Base-by-base conservation (phyloP, 2,113 vertebrate species). In the Channa argus region DNA sequence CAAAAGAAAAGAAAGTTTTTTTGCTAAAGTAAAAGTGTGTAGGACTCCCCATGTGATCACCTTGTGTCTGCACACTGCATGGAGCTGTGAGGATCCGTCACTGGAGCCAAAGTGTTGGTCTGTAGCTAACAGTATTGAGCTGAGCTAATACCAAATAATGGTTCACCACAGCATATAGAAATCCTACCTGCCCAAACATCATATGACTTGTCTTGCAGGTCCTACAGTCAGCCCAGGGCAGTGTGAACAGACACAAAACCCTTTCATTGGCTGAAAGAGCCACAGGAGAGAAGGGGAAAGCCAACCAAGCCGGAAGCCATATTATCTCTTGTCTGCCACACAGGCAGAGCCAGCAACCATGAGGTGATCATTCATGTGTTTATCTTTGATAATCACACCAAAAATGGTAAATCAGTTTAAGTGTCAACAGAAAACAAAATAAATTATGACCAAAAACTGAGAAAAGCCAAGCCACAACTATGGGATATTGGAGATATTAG, bases 31-130 rank as follows among this genome's bases (percentile, higher is more conserved):
- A 87, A 85, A 89, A 82, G 88, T 86, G 82, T 76, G 60, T 71
- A 41, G 54, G 62, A 68, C 74, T 71, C 75, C 79, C 66, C 74
- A 84, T 88, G 89, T 83, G 89, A 85, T 83, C 92, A 87, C 74
- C 93, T 92, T 91, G 93, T 94, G 92, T 94, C 93, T 92, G 90
- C 84, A 90, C 90, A 91, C 91, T 93, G 92, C 94, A 92, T 83
- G 84, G 86, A 92, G 90, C 87, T 83, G 81, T 84, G 85, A 89
- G 87, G 88, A 87, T 80, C 80, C 75, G 77, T 83, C 69, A 81
- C 76, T 79, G 65, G 15, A 80, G 64, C 73, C 76, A 87, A 73
- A 86, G 70, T 72, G 56, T 62, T 80, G 52, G 55, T 74, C 69
- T 83, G 77, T 63, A 83, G 63, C 62, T 74, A 68, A 62, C 47